Percentiles rank a stretch among this genome's conserved stretches.
phyloP scores from a whole-genome alignment of 2,113 vertebrate species.

The Pseudopipra pipra region DNA sequence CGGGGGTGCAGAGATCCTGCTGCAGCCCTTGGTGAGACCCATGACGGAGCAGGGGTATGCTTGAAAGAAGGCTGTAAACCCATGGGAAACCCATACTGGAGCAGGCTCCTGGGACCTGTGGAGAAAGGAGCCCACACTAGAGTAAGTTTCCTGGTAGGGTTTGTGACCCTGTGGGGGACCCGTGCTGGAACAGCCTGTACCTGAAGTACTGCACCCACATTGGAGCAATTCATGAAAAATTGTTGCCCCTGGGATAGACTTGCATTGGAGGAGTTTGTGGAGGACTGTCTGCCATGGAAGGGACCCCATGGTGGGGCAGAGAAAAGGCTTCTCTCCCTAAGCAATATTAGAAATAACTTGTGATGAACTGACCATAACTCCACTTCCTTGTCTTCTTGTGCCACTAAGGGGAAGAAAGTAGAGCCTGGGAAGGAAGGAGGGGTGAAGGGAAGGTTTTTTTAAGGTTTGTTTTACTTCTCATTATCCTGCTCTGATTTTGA shows the following conservation, averaged over 20 bases:
- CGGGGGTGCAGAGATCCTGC: neutral
- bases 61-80: neutral
- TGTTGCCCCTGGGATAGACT: neutral
- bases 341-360: neutral
- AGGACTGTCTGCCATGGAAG: neutral
- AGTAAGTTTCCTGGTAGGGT: neutral
- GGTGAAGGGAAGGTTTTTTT: neutral
- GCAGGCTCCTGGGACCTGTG: neutral
- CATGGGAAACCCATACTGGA: neutral
- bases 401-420: neutral
- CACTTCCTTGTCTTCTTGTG: neutral
- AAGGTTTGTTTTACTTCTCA: neutral
- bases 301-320: neutral
- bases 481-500: neutral
- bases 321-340: neutral
- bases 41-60: neutral
- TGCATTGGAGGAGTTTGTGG: neutral
- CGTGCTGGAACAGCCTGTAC: accelerated
- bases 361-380: neutral
- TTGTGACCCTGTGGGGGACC: neutral
- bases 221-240: neutral
- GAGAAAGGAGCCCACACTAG: neutral
- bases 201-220: neutral
- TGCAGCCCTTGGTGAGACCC: no score
- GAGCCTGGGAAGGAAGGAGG: neutral